phyloP scores from a whole-genome alignment of 1,140 invertebrate species.

The Drosophila chauvacae region DNA sequence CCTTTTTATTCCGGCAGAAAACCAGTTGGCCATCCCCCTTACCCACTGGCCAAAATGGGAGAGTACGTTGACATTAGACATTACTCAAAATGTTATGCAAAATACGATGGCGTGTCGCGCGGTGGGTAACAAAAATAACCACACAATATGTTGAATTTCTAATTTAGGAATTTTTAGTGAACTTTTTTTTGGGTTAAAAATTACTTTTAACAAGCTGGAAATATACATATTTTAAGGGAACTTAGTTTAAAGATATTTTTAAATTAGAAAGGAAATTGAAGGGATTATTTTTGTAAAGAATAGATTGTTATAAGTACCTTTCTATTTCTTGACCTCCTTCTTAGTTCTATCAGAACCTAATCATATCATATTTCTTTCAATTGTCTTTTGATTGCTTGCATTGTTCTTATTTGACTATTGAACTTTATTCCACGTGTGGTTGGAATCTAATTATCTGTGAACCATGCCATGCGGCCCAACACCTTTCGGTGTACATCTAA shows the following conservation, averaged over 20 bases:
- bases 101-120: slow-evolving; percentile 70
- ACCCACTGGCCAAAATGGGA: slow-evolving; percentile 35
- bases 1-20: slow-evolving; percentile 3
- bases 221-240: background rate
- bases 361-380: background rate
- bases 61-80: slow-evolving; percentile 82
- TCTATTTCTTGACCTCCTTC: background rate
- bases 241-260: background rate
- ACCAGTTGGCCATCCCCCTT: slow-evolving; percentile 29
- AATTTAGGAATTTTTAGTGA: slow-evolving; percentile 56
- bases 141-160: slow-evolving; percentile 52
- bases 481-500: slow-evolving; percentile 34
- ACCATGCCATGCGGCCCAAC: slow-evolving; percentile 33
- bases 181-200: background rate
- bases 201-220: background rate
- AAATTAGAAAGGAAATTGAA: background rate
- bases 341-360: background rate
- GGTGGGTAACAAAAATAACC: slow-evolving; percentile 33
- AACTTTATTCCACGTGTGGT: slow-evolving; percentile 8
- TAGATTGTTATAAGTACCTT: background rate
- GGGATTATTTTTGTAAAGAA: too few relatives aligned
- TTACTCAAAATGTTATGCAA: slow-evolving; percentile 78
- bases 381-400: background rate
- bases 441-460: slow-evolving; percentile 34
- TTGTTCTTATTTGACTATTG: slow-evolving; percentile 6